A percentile compares a stretch with the other conserved stretches of the same genome.
These are phyloP conservation scores for Butorides virescens DNA, from an alignment of 2,113 vertebrate genomes.

Conservation along the genomic window DNA sequence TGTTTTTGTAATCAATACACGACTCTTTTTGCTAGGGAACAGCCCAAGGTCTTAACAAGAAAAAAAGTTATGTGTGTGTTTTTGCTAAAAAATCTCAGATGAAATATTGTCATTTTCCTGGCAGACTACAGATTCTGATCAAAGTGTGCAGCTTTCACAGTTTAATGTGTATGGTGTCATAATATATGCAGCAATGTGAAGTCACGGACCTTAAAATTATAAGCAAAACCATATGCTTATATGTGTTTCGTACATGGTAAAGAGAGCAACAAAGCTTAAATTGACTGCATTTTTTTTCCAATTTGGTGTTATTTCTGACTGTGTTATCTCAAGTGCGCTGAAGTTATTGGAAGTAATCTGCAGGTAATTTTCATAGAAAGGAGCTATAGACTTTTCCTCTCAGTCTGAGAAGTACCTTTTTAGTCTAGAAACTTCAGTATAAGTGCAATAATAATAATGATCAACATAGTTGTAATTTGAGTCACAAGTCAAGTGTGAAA, in stretches of 20 bases:
- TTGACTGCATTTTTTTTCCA: background rate
- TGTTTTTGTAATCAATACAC: background rate
- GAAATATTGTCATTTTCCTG: background rate
- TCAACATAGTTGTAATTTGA: background rate
- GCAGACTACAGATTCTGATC: background rate
- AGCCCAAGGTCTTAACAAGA: background rate
- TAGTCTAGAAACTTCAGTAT: background rate
- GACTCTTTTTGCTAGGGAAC: background rate
- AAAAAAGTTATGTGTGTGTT: background rate
- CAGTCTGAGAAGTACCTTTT: background rate
- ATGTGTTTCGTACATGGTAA: background rate
- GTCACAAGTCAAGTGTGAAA: background rate
- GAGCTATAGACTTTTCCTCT: background rate
- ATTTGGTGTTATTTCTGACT: background rate
- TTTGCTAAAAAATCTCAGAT: background rate
- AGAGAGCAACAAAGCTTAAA: background rate
- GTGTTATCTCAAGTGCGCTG: background rate
- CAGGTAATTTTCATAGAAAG: background rate
- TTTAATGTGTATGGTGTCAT: background rate
- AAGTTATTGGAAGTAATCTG: background rate
- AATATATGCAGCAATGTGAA: background rate
- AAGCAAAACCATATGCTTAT: background rate
- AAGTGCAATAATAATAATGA: background rate
- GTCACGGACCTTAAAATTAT: background rate
- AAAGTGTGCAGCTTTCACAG: background rate